Base-by-base conservation (phyloP, 2,888 invertebrate genomes). In the Leucophora obtusa region DNA sequence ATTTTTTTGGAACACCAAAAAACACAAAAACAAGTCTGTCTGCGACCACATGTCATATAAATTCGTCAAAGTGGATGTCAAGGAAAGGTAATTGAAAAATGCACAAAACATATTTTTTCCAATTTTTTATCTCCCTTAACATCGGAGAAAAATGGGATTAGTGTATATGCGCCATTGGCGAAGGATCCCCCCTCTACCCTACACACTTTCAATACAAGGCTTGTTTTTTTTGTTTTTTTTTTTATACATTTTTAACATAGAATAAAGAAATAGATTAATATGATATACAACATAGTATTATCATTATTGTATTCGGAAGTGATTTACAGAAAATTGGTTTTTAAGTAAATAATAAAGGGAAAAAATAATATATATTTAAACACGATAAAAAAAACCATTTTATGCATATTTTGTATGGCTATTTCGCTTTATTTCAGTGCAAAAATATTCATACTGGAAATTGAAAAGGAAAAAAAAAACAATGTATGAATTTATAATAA, bases 301-400 rank as follows among this genome's bases (percentile, higher is more conserved):
- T 70, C 74, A 79, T 74, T 70, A 75, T 75, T 70, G 70, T 84
- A 86, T 85, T 86, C 87, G 84, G 87, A 88, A 87, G 89, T 89
- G 89, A 89, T 89, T 89, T 89, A 89, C 85, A 83, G 87, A 89
- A 89, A 89, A 89, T 89, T 89, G 89, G 86, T 87, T 89, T 83
- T 88, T 88, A 89, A 89, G 87, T 87, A 89, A 89, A 89, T 88
- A 88, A 88, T 85, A 87, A 82, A 75, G 75, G 72, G 82, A 59
- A 77, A 75, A 33, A 68, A 50, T 66, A 59, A 33, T 28, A 33
- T 68, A 69, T 72, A 18, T 53, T 35, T 38, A n/a, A 63, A 33
- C 65, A 54, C 53, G 63, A 65, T 65, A 65, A 53, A 18, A 21
- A n/a, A n/a, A 53, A 18, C n/a, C 5, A 33, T 28, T n/a, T 33